Base-by-base conservation (phyloP, 1,140 invertebrate species). In the Neelides sp. region DNA sequence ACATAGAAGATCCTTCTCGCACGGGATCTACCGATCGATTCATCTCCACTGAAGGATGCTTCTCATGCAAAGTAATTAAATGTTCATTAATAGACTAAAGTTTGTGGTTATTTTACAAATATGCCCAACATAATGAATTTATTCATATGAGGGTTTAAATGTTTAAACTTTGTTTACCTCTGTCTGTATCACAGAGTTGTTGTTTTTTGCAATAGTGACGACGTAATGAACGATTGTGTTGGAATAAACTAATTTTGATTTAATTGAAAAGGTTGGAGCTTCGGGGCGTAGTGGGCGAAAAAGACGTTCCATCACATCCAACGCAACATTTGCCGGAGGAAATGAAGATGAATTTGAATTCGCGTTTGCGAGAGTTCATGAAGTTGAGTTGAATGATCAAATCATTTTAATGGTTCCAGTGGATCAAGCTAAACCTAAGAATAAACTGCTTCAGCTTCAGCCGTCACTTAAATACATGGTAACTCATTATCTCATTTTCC, bases 21-120 rank as follows among this genome's bases (percentile, higher is more conserved):
- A 69, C 69, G 2, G 70, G 78, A 32, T 48, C 26, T 22, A 54
- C 49, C 3, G 76, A 81, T 49, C 82, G 82, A 56, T 74, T 85
- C 10, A 85, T 90, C 30, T 81, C 82, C 1, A 87, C 83, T 0
- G 86, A 92, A 69, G 86, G 85, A 3, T 90, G 87, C 68, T 90
- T 90, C 70, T 82, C 83, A 15, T 92, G 86, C 73, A 85, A 88
- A 72, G 80, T 86, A 64, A 63, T 43, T 42, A 20, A 19, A 39
- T 13, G 44, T 28, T 0, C 19, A 51, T n/a, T 27, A 48, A 17
- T 46, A 55, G 8, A 22, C 44, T 17, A 53, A 42, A n/a, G 46
- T n/a, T n/a, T n/a, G n/a, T n/a, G n/a, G n/a, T n/a, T 50, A 17
- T 39, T 39, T 3, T 4, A 20, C 19, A 49, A 36, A 34, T 32